phyloP scores from a whole-genome alignment of 2,888 invertebrate genomes.

The Andrena chrysosceles region DNA sequence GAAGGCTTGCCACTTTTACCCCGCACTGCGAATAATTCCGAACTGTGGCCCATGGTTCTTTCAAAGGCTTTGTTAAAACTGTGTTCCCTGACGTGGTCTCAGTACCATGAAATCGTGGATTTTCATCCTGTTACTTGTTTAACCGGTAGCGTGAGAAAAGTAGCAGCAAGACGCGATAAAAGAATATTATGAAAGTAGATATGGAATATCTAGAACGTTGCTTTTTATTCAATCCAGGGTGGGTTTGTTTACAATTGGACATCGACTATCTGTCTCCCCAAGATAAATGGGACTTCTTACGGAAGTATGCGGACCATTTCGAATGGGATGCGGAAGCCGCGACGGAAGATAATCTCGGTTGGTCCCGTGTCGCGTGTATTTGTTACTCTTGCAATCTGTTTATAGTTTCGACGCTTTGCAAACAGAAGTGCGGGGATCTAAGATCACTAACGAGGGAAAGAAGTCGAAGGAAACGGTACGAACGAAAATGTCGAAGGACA shows the following conservation, averaged over 20 bases:
- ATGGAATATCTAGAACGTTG: not conserved
- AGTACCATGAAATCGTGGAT: slow-evolving; percentile 81
- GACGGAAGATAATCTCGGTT: slow-evolving; percentile 21
- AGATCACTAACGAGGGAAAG: slow-evolving; percentile 8
- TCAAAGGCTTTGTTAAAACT: slow-evolving; percentile 85
- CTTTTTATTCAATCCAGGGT: slow-evolving; percentile 64
- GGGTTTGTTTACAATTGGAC: slow-evolving; percentile 69
- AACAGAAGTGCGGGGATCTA: slow-evolving; percentile 22
- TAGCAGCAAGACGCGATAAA: too few species aligned
- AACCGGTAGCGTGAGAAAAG: slow-evolving; percentile 80
- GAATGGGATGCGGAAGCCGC: slow-evolving; percentile 55
- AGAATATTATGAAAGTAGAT: not conserved
- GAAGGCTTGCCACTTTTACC: slow-evolving; percentile 83
- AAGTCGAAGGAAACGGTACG: slow-evolving; percentile 16
- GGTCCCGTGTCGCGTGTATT: slow-evolving; percentile 1
- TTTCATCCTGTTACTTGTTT: slow-evolving; percentile 84
- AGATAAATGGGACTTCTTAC: slow-evolving; percentile 76
- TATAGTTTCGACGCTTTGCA: slow-evolving; percentile 18
- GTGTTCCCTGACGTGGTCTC: slow-evolving; percentile 82
- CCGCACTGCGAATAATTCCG: slow-evolving; percentile 73
- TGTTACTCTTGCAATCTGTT: not conserved
- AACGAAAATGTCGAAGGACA: slow-evolving; percentile 21
- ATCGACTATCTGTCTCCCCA: slow-evolving; percentile 67
- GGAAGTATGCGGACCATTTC: slow-evolving; percentile 72
- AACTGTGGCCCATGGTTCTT: slow-evolving; percentile 86